Evolutionary conservation across 2,113 vertebrate species (phyloP).

Genomic region (Oreotrochilus melanogaster): DNA sequence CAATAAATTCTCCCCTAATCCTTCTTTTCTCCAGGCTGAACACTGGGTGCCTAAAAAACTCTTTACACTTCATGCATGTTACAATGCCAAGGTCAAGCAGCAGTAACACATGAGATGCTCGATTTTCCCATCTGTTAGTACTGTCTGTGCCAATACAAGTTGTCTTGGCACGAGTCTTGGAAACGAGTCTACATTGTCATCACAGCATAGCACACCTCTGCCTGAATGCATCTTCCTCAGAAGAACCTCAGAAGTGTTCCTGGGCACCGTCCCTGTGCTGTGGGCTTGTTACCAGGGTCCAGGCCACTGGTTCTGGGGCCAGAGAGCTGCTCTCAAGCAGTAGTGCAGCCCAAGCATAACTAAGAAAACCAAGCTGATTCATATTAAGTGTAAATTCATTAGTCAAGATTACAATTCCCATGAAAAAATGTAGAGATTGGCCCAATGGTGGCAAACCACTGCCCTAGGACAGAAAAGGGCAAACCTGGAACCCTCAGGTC

Average conservation of each 20-base stretch:
- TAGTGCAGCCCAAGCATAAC: fast-evolving
- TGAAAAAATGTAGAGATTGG: fast-evolving
- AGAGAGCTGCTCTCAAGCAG: fast-evolving
- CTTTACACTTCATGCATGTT: fast-evolving
- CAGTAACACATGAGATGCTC: not conserved
- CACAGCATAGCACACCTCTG: fast-evolving
- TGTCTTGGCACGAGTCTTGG: too few relatives aligned
- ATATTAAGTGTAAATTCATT: not conserved
- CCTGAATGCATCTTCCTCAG: fast-evolving
- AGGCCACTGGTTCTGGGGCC: fast-evolving
- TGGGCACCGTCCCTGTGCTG: fast-evolving
- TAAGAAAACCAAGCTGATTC: not conserved
- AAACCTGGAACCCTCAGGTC: not conserved
- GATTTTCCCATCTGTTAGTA: not conserved
- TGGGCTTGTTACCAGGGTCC: fast-evolving
- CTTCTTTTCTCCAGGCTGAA: too few relatives aligned
- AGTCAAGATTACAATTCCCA: fast-evolving
- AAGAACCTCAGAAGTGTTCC: fast-evolving
- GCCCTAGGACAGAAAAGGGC: not conserved
- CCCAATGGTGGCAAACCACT: fast-evolving
- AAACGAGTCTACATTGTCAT: not conserved
- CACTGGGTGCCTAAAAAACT: fast-evolving
- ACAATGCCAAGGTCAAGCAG: fast-evolving
- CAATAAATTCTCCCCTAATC: too few relatives aligned
- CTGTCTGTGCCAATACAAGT: fast-evolving